Evolutionary conservation across 1,140 invertebrate species (phyloP).

Genomic region (Apocrypta bakeri): DNA sequence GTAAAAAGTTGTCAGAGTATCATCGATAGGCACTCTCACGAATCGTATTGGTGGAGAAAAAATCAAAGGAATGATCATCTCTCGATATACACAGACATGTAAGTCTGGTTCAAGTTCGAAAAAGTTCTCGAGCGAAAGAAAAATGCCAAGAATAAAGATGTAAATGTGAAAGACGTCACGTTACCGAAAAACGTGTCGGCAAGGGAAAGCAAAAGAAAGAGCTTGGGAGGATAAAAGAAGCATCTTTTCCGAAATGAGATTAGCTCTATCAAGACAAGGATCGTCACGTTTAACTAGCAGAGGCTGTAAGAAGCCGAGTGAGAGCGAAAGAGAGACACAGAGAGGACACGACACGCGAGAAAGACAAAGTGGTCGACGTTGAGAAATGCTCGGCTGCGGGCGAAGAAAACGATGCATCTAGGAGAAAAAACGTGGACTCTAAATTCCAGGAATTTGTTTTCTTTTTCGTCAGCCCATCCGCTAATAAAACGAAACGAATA

Average conservation of each 20-base stretch:
- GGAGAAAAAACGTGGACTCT: background rate
- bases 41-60: too few species aligned
- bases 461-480: background rate
- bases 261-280: conserved; percentile 38
- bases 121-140: background rate
- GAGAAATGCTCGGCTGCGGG: conserved; percentile 31
- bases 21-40: too few species aligned
- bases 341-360: background rate
- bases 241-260: conserved; percentile 38
- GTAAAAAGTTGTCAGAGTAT: too few species aligned
- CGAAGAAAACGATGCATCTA: background rate
- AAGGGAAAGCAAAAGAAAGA: background rate
- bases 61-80: too few species aligned
- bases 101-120: background rate
- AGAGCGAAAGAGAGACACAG: background rate
- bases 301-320: background rate
- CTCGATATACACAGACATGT: background rate
- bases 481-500: background rate
- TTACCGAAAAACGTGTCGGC: too few species aligned
- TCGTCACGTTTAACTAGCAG: conserved; percentile 42
- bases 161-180: background rate
- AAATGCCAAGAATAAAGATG: conserved; percentile 13
- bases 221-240: background rate
- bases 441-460: background rate
- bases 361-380: conserved; percentile 43